phyloP scores from a whole-genome alignment of 2,888 invertebrate genomes.

The Eucera pruinosa region DNA sequence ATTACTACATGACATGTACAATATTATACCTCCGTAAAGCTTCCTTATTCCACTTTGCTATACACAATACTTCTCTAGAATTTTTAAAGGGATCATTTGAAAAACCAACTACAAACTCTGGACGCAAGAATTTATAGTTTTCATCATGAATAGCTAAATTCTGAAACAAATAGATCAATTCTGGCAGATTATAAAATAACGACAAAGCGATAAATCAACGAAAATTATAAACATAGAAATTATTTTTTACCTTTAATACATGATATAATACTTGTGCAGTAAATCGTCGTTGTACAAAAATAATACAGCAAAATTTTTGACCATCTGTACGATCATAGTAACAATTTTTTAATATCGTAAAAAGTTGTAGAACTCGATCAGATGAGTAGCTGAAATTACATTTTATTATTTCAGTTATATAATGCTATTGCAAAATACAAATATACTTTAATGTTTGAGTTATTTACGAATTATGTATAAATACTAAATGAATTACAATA shows the following conservation, averaged over 20 bases:
- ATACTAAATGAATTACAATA: background rate
- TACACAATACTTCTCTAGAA: constrained; percentile 86
- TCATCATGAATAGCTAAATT: constrained; percentile 79
- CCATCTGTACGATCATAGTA: constrained; percentile 74
- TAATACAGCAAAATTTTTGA: constrained; percentile 88
- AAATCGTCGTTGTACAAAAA: constrained; percentile 90
- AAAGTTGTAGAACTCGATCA: constrained; percentile 87
- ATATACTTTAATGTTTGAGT: background rate
- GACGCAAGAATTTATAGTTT: constrained; percentile 86
- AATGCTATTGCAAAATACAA: background rate
- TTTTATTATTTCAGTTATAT: background rate
- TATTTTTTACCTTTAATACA: constrained; percentile 85
- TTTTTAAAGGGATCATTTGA: constrained; percentile 86
- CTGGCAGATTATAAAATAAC: constrained; percentile 8
- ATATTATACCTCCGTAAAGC: constrained; percentile 84
- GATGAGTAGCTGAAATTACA: constrained; percentile 85
- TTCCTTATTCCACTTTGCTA: constrained; percentile 86
- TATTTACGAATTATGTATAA: background rate
- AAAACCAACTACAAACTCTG: constrained; percentile 91
- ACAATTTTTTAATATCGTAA: constrained; percentile 87
- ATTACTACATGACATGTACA: background rate
- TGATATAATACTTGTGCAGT: constrained; percentile 91
- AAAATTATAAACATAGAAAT: constrained; percentile 8
- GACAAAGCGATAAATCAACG: background rate
- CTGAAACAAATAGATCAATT: constrained; percentile 70